Evolutionary conservation across 1,140 invertebrate species (phyloP).

Genomic region (Wiebesia pumilae): DNA sequence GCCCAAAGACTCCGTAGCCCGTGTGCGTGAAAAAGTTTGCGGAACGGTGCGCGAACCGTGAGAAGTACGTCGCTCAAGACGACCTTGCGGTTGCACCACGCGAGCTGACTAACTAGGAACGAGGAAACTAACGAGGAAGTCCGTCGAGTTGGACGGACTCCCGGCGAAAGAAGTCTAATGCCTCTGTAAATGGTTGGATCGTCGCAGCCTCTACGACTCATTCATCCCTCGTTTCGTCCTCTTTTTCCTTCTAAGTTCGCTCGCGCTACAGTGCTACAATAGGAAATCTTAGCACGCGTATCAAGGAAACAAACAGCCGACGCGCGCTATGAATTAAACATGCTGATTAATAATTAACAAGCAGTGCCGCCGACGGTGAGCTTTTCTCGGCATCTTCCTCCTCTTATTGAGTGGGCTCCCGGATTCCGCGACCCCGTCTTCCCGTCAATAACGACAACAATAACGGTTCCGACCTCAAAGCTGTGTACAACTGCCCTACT

Average conservation of each 20-base stretch:
- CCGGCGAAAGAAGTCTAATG: not conserved
- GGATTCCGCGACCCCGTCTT: not conserved
- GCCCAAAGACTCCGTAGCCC: not conserved
- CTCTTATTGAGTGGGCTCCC: too few species aligned
- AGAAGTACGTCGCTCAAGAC: not conserved
- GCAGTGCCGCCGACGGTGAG: slow-evolving; percentile 54
- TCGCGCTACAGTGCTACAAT: too few species aligned
- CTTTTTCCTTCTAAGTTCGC: not conserved
- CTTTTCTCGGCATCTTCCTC: too few species aligned
- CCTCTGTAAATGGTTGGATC: not conserved
- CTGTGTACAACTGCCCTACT: too few species aligned
- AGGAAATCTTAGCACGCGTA: slow-evolving; percentile 54
- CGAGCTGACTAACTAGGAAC: slow-evolving; percentile 31
- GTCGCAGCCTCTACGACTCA: not conserved
- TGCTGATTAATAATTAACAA: slow-evolving; percentile 74
- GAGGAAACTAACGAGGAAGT: not conserved
- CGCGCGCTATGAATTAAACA: slow-evolving; percentile 73
- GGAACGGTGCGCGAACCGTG: too few species aligned
- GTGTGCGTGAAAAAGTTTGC: too few species aligned
- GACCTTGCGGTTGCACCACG: slow-evolving; percentile 7
- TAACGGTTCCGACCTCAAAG: not conserved
- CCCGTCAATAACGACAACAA: not conserved
- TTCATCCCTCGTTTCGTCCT: not conserved
- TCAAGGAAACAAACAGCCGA: slow-evolving; percentile 73
- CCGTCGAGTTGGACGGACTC: not conserved